Base-by-base conservation (phyloP, 2,797 vertebrate species). In the Melanotaenia trifasciata region DNA sequence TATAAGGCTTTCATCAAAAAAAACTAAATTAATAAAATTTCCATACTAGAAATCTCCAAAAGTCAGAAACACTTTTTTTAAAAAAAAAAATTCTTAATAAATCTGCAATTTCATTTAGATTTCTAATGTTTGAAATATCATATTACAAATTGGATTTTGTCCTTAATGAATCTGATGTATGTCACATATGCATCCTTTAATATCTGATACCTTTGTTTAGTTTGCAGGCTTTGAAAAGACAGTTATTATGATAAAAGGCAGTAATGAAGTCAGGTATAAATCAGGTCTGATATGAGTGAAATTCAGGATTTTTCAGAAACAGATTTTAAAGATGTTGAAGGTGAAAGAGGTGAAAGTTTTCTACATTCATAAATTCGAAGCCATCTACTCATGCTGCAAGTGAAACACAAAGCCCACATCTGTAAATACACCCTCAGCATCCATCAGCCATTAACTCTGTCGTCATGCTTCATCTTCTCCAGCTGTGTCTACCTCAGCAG, bases 361-460 rank as follows among this genome's bases (percentile, higher is more conserved):
- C 11, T 12, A 36, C n/a, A 8, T 50, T 50, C 5, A 1, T 53
- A 26, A 5, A 53, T 24, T 5, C 4, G 9, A 50, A 53, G 24
- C 24, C 11, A 26, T 24, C 3, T 53, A 7, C 7, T 11, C 35
- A 1, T 12, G 38, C 38, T 13, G 11, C 36, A 56, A 20, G 32
- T 20, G 33, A 28, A 38, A 57, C 28, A 57, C 18, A 54, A 66
- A 2, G 2, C 1, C 24, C 45, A 7, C 47, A 62, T 32, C 24
- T 40, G 33, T 57, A 67, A 72, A 53, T 35, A 2, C 38, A 60
- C 40, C 20, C 14, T 16, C 40, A 60, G 68, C 64, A 20, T 3
- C 30, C 13, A 75, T 45, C 30, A 56, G 35, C 50, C 36, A 30
- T 33, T 33, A 33, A 33, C 32, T 80, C 58, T 26, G 40, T 53